Conservation (phyloP, 2,888 invertebrate genomes). For the Cryptocephalus primarius region DNA sequence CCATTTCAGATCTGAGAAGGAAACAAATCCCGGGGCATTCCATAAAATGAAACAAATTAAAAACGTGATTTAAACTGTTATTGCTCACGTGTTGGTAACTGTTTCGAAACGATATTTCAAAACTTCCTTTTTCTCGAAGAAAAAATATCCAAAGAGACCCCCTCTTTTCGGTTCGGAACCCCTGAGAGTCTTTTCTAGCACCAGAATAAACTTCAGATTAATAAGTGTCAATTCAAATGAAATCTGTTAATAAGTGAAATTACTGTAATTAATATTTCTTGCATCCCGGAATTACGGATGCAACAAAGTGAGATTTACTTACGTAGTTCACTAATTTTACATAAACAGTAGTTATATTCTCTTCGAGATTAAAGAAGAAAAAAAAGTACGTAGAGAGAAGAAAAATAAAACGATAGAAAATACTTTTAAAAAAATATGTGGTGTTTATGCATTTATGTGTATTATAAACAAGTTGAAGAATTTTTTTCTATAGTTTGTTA, state of each 20-base stretch:
- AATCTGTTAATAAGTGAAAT: slow-evolving; percentile 25
- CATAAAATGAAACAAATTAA: no score
- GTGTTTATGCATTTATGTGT: slow-evolving; percentile 9
- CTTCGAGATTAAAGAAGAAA: not conserved
- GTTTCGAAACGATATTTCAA: no score
- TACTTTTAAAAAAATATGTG: not conserved
- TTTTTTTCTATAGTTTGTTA: slow-evolving; percentile 8
- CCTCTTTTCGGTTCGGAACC: no score
- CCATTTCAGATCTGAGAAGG: no score
- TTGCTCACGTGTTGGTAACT: no score
- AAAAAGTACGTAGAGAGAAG: slow-evolving; percentile 6
- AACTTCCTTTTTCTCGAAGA: no score
- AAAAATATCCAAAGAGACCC: no score
- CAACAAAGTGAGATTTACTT: slow-evolving; percentile 44
- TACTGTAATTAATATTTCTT: slow-evolving; percentile 19
- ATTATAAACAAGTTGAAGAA: slow-evolving; percentile 9
- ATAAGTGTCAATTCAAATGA: slow-evolving; percentile 35
- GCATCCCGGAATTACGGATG: slow-evolving; percentile 35
- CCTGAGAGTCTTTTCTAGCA: slow-evolving; percentile 12
- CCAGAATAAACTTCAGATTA: slow-evolving; percentile 25
- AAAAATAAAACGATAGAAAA: slow-evolving; percentile 3
- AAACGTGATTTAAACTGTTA: no score
- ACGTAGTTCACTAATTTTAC: slow-evolving; percentile 36
- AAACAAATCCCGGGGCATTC: no score
- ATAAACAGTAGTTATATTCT: slow-evolving; percentile 16